phyloP scores from a whole-genome alignment of 2,113 vertebrate genomes.

The Uria aalge region DNA sequence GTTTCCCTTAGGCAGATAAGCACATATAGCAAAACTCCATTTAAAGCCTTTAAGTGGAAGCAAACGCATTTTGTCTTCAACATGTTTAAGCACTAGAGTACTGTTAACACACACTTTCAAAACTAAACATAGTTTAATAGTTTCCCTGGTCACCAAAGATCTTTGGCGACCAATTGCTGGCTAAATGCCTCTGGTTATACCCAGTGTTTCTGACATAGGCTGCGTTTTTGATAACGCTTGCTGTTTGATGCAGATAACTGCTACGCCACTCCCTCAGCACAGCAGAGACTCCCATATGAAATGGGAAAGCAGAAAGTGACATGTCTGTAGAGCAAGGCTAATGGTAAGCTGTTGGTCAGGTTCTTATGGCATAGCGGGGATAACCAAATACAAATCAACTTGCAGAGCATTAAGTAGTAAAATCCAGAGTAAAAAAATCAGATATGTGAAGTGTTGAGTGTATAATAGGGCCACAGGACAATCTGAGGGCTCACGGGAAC shows the following conservation, averaged over 20 bases:
- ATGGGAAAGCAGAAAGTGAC: background rate
- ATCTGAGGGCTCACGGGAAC: background rate
- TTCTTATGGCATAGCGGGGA: background rate
- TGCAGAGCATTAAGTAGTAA: background rate
- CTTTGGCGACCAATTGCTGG: background rate
- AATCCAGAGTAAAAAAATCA: background rate
- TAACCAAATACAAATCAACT: background rate
- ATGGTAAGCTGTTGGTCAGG: background rate
- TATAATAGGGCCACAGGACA: background rate
- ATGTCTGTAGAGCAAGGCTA: background rate
- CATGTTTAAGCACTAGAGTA: background rate
- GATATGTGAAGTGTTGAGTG: background rate
- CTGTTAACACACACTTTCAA: background rate
- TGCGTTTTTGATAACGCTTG: background rate
- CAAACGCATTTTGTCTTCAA: background rate
- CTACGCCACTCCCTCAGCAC: background rate
- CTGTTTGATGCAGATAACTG: conserved; percentile 20
- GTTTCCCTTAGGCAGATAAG: background rate
- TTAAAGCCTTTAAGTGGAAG: background rate
- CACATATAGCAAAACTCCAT: background rate
- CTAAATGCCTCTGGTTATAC: background rate
- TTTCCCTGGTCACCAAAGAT: background rate
- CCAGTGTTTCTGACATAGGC: background rate
- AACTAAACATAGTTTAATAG: background rate
- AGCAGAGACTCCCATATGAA: background rate